Evolutionary conservation across 2,888 invertebrate genomes (phyloP), one percentile per base, ranked within the genome.

Genomic region (Tetragonula carbonaria): DNA sequence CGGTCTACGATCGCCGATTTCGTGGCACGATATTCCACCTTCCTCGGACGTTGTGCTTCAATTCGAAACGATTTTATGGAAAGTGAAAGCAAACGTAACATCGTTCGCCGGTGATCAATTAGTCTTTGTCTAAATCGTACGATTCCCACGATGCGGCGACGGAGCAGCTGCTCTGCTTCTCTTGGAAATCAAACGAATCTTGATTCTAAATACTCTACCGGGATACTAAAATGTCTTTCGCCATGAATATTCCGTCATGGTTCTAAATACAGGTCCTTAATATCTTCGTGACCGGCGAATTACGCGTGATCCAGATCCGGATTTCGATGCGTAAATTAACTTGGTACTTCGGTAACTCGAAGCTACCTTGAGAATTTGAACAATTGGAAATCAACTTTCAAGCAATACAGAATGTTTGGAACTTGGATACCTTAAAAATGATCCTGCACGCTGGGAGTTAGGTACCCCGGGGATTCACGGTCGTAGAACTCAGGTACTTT

Each of bases 31-130:
- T 45, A 11, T 63, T 62, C 50, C 67, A 71, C 71, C 80, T 80
- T 79, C 74, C 55, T 62, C 79, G 59, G 3, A 73, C 50, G 66
- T 75, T 74, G 62, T 38, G 75, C 62, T 68, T 75, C 62, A 66
- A 81, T 81, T 81, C 82, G 59, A 57, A 65, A 66, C 75, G 75
- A 86, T 80, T 84, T 86, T 81, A 79, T 76, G 80, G 82, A 77
- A 85, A 85, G 86, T 86, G 86, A 86, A 86, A 86, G 86, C 82
- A 78, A 82, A 78, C 82, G 85, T 80, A 75, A 59, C 67, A 76
- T 76, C 75, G 78, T 65, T 67, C 51, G 57, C 57, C 57, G 5
- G 23, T 78, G 76, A 86, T 85, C 79, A 78, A 86, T 87, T 84
- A 81, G 75, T 81, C 85, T 85, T 85, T 85, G 84, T 86, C 76